Evolutionary conservation across 2,113 vertebrate genomes (phyloP).

Genomic region (Odontophorus gujanensis): DNA sequence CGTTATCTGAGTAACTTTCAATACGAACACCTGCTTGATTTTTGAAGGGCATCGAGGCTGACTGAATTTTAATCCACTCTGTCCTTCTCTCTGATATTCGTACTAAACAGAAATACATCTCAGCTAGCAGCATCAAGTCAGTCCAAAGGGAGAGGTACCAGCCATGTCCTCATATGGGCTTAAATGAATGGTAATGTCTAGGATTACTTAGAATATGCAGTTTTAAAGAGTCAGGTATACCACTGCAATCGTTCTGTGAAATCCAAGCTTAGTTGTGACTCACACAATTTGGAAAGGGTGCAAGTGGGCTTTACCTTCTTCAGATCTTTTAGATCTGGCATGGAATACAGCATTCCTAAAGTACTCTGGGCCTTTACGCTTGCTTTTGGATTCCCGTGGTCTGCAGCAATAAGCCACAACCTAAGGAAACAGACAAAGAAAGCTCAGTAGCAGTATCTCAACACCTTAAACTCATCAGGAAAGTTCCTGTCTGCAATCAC

Average conservation of each 20-base stretch:
- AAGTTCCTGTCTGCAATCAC: constrained; percentile 53
- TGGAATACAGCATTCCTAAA: constrained; percentile 83
- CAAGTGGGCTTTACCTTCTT: constrained; percentile 75
- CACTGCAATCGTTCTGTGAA: neutral
- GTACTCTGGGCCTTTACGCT: constrained; percentile 82
- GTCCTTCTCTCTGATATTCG: neutral
- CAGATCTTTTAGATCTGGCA: constrained; percentile 73
- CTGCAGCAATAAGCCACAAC: constrained; percentile 83
- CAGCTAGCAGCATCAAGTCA: neutral
- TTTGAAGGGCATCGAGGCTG: neutral
- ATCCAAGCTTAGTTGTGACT: neutral
- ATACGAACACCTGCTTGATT: neutral
- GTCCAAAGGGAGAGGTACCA: neutral
- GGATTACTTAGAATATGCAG: neutral
- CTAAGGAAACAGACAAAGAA: constrained; percentile 38
- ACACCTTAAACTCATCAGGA: neutral
- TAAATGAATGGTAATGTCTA: neutral
- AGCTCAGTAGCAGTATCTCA: neutral
- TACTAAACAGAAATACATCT: neutral
- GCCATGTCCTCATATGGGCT: neutral
- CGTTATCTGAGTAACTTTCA: too few relatives aligned
- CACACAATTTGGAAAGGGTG: neutral
- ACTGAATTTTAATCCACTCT: neutral
- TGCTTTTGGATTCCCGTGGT: constrained; percentile 82
- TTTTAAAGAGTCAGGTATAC: neutral